These are phyloP conservation scores for Todus mexicanus DNA, from an alignment of 2,797 vertebrate species.

Conservation along the genomic window DNA sequence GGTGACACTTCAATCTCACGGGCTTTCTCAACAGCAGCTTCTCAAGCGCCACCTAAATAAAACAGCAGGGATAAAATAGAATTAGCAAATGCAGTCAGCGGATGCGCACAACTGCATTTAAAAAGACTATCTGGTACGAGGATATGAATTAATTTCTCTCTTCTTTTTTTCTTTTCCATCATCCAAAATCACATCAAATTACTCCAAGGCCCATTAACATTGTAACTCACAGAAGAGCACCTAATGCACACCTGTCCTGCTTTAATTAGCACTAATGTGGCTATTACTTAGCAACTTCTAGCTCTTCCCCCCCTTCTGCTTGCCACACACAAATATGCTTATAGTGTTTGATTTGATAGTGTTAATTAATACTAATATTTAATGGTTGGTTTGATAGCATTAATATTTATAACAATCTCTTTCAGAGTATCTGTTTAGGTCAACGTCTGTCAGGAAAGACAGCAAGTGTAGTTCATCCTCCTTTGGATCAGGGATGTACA, in stretches of 20 bases:
- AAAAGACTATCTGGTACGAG: neutral
- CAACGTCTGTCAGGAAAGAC: neutral
- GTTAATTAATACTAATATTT: conserved; percentile 12
- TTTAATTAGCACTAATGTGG: conserved; percentile 4
- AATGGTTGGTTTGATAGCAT: neutral
- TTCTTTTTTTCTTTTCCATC: neutral
- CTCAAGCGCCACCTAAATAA: conserved; percentile 79
- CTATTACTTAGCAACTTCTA: neutral
- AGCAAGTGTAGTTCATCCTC: neutral
- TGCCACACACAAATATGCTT: neutral
- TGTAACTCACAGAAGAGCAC: neutral
- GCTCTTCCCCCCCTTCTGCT: neutral
- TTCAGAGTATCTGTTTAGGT: neutral
- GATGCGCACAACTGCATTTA: neutral
- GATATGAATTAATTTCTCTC: neutral
- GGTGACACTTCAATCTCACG: conserved; percentile 76
- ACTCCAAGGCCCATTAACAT: neutral
- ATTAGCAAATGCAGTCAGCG: conserved; percentile 7
- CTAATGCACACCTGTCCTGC: neutral
- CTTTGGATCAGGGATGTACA: neutral
- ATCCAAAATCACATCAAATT: neutral
- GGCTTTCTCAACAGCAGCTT: conserved; percentile 80
- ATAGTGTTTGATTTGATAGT: neutral
- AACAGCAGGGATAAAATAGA: conserved; percentile 27
- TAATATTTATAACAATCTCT: neutral